These are phyloP conservation scores for Brachionus paranguensis DNA, from an alignment of 1,140 invertebrate species.

Conservation along the genomic window DNA sequence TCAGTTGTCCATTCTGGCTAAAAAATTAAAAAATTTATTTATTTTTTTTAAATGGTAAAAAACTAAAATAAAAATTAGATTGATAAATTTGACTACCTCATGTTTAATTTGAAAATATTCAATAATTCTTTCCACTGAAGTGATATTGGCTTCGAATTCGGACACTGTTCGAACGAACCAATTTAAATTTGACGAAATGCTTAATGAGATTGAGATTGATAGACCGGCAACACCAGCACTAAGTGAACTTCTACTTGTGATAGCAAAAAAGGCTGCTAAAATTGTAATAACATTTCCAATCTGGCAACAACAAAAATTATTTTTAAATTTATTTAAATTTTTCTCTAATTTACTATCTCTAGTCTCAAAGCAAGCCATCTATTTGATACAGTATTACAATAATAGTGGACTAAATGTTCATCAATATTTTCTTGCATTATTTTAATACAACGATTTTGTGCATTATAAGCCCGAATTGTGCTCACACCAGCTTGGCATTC, in stretches of 20 bases:
- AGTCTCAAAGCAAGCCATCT: constrained; percentile 36
- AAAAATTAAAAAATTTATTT: background rate
- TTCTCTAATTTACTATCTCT: constrained; percentile 18
- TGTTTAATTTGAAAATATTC: constrained; percentile 79
- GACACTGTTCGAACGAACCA: constrained; percentile 93
- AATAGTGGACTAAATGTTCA: constrained; percentile 12
- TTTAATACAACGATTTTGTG: constrained; percentile 56
- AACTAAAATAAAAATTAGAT: too few relatives aligned
- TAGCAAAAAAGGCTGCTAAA: constrained; percentile 31
- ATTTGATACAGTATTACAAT: constrained; percentile 29
- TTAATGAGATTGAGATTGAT: constrained; percentile 60
- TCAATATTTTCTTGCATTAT: constrained; percentile 28
- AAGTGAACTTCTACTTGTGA: background rate
- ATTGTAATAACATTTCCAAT: constrained; percentile 34
- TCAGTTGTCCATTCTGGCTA: constrained; percentile 46
- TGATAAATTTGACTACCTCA: constrained; percentile 45
- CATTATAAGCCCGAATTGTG: constrained; percentile 60
- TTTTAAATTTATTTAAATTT: background rate
- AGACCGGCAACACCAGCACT: constrained; percentile 57
- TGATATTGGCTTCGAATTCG: constrained; percentile 93
- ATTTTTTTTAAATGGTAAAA: too few relatives aligned
- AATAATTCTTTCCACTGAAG: constrained; percentile 91
- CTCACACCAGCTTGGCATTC: constrained; percentile 65
- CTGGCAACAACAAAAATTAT: background rate
- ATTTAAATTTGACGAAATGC: constrained; percentile 69